Base-by-base conservation (phyloP, 2,888 invertebrate species). In the Trachelus stipa region DNA sequence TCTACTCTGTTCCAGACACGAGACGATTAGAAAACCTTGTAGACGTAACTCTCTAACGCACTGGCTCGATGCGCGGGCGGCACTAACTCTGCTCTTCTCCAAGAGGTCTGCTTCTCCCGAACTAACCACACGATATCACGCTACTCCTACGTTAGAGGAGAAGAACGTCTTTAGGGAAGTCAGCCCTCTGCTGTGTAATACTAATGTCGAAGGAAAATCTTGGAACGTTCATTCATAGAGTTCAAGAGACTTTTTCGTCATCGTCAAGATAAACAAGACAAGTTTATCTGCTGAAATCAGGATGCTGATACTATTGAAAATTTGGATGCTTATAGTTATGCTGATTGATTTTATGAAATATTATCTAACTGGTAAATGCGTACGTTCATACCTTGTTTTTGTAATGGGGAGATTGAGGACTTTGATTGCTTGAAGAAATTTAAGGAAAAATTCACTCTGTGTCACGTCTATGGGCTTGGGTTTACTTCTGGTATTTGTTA, bases 41-140 rank as follows among this genome's bases (percentile, higher is more conserved):
- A 9, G 40, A 56, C 40, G 40, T 1, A 76, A 76, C 73, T 80
- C 80, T 77, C 82, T 79, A 87, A 86, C 88, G 88, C 86, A 88
- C 90, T 87, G 88, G 81, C 84, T 88, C 85, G 88, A 85, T 84
- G 89, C 87, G 87, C 90, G 89, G 88, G 88, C 85, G 90, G 87
- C 87, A 90, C 90, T 90, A 90, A 89, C 88, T 87, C 88, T 83
- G 84, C 83, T 83, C 77, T 83, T 81, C 79, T 79, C 73, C 80
- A 73, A 81, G 81, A 79, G 74, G 34, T n/a, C 56, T 69, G 79
- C 81, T 80, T 80, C 79, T 71, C 31, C 71, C 71, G 71, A 71
- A 71, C 71, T 12, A 71, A 33, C 71, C 71, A 2, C 23, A 23
- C 69, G 69, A 69, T 69, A 30, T 69, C 71, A 71, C 33, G 31